phyloP scores from a whole-genome alignment of 2,113 vertebrate species.

The Lynx canadensis region DNA sequence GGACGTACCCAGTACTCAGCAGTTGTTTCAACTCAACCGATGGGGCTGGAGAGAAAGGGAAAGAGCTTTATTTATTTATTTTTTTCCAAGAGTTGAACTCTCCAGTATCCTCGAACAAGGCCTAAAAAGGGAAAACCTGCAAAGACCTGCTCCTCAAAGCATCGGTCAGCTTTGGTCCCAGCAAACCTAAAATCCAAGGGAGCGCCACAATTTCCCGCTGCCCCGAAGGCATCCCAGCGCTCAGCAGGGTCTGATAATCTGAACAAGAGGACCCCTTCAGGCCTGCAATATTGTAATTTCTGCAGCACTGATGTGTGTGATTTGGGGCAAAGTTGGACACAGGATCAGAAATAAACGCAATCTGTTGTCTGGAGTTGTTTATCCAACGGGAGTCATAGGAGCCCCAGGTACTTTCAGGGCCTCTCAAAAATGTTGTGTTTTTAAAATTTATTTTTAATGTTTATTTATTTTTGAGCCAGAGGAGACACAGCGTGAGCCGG shows the following conservation, averaged over 20 bases:
- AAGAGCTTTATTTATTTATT: not conserved
- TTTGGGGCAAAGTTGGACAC: slow-evolving; percentile 13
- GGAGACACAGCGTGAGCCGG: no score
- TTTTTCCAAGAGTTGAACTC: not conserved
- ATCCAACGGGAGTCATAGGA: not conserved
- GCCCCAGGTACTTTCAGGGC: not conserved
- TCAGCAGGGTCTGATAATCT: not conserved
- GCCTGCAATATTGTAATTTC: slow-evolving; percentile 42
- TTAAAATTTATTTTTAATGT: not conserved
- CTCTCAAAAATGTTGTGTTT: not conserved
- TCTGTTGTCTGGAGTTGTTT: slow-evolving; percentile 21
- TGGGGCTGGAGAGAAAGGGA: not conserved
- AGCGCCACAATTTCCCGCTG: not conserved
- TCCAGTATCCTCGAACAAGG: not conserved
- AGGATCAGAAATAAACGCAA: slow-evolving; percentile 8
- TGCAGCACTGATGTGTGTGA: not conserved
- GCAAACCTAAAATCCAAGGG: slow-evolving; percentile 23
- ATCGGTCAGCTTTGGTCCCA: not conserved
- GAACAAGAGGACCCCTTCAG: not conserved
- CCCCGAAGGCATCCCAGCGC: not conserved
- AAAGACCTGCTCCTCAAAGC: not conserved
- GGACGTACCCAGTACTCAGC: rapidly evolving
- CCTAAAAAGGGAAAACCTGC: not conserved
- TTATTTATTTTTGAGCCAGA: no score
- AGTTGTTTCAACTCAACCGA: not conserved